Base-by-base conservation (phyloP, 2,888 invertebrate genomes). In the Eristalis intricaria region DNA sequence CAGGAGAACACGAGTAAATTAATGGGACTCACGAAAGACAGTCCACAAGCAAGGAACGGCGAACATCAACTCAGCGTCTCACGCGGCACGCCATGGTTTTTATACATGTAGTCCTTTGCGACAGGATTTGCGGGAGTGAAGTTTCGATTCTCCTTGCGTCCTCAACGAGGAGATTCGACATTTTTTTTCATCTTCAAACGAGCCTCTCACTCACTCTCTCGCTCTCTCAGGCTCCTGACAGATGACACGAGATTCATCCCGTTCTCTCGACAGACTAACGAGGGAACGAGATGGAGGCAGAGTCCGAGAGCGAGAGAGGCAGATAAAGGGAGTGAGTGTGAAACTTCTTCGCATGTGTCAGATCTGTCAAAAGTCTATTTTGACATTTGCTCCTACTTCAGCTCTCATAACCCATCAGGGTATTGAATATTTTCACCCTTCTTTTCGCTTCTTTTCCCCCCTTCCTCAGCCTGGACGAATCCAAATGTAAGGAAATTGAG, bases 271-370 rank as follows among this genome's bases (percentile, higher is more conserved):
- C 22, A 15, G 38, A 60, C n/a, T n/a, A n/a, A n/a, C 61, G 56
- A 43, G 19, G 8, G 50, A 43, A 15, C 43, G 43, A 43, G 43
- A 43, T 43, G 43, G n/a, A 43, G 0, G n/a, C 38, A 32, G 22
- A 8, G 10, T n/a, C 19, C 8, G 1, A 8, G 32, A 65, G 43
- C 2, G 11, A 70, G 15, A n/a, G 50, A 61, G 29, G 10, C 19
- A 26, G 43, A 73, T 26, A 15, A 13, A 60, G 29, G 13, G 8
- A 11, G 23, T 8, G 19, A 50, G 8, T 50, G 50, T 38, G 38
- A 38, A 32, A 76, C 77, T 71, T 82, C 63, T 83, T 76, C 86
- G 86, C 86, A 83, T 83, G 83, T 86, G 78, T 83, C 78, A 75
- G 78, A 75, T 71, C 65, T 83, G 86, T 86, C 85, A 86, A 61